These are phyloP conservation scores for Pycnomerus fuliginosus DNA, from an alignment of 2,888 invertebrate species.

Conservation along the genomic window DNA sequence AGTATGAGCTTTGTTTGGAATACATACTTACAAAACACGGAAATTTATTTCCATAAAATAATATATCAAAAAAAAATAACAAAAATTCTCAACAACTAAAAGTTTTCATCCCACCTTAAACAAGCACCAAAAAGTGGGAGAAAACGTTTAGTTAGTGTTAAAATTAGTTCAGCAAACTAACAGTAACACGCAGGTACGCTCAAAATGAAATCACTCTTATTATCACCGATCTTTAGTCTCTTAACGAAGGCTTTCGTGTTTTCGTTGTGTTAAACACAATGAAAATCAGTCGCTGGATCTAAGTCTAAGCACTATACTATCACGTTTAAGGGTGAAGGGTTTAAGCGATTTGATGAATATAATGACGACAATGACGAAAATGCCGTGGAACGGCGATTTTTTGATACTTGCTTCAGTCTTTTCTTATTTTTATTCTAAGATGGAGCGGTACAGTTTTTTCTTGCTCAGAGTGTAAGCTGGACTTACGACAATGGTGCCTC, in stretches of 20 bases:
- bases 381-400: constrained; percentile 16
- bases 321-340: constrained; percentile 1
- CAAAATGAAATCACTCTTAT: constrained; percentile 12
- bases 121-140: constrained; percentile 1
- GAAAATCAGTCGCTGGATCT: constrained; percentile 13
- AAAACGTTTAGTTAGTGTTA: not conserved
- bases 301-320: constrained; percentile 10
- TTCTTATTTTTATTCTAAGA: constrained; percentile 43
- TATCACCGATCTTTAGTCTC: constrained; percentile 14
- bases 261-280: constrained; percentile 8
- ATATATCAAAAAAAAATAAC: constrained; percentile 7
- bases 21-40: constrained; percentile 14
- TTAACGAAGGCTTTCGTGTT: constrained; percentile 7
- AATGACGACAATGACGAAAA: constrained; percentile 2
- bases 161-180: constrained; percentile 1
- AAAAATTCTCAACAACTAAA: constrained; percentile 14
- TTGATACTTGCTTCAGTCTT: constrained; percentile 29
- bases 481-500: constrained; percentile 83
- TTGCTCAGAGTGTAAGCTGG: constrained; percentile 86
- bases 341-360: constrained; percentile 5
- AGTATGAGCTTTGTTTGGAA: constrained; percentile 24
- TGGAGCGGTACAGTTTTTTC: constrained; percentile 85
- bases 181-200: constrained; percentile 10
- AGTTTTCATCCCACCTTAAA: not conserved
- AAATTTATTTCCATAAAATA: constrained; percentile 8